Evolutionary conservation across 2,797 vertebrate genomes (phyloP), one percentile per base, ranked within the genome.

Genomic region (Leptodactylus fallax): DNA sequence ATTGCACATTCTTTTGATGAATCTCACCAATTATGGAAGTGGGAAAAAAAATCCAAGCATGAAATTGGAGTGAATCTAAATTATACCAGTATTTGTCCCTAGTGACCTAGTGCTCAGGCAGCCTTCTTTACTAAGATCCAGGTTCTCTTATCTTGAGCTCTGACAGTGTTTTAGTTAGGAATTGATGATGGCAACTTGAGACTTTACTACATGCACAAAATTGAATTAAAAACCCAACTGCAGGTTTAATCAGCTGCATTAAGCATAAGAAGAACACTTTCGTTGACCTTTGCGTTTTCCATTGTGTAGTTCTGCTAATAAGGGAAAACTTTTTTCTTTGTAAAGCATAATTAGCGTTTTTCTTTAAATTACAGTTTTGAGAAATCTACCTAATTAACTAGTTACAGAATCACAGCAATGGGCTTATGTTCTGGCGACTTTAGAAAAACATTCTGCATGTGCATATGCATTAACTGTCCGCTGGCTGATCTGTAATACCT

Each of bases 341-440:
- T 88, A 67, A 49, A 91, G 91, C 86, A 92, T 95, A 94, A 95
- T 95, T 94, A 95, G 92, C 90, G 91, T 92, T 93, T 94, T 94
- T 91, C 84, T 94, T 91, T 85, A 94, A 94, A 95, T 94, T 93
- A 92, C 91, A 91, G 91, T 90, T 92, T 89, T 90, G 91, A 94
- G 93, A 94, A 94, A 93, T 89, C 90, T 82, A 93, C 86, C 90
- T 95, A 95, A 95, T 94, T 94, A 95, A 91, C 91, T 92, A 90
- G 92, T 93, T 90, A 90, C 45, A 78, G 91, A 92, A 83, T 86
- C 47, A 21, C 79, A 88, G 83, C 65, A 53, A 82, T 79, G 79
- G 80, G 86, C 86, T 86, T 83, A 61, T 79, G 71, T 86, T 78
- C 77, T 47, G 36, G 25, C 47, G 61, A 36, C 84, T 87, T 51